Percentiles rank a stretch among this genome's conserved stretches.
Conservation (phyloP, 2,888 invertebrate species). For the Coleophora flavipennella region DNA sequence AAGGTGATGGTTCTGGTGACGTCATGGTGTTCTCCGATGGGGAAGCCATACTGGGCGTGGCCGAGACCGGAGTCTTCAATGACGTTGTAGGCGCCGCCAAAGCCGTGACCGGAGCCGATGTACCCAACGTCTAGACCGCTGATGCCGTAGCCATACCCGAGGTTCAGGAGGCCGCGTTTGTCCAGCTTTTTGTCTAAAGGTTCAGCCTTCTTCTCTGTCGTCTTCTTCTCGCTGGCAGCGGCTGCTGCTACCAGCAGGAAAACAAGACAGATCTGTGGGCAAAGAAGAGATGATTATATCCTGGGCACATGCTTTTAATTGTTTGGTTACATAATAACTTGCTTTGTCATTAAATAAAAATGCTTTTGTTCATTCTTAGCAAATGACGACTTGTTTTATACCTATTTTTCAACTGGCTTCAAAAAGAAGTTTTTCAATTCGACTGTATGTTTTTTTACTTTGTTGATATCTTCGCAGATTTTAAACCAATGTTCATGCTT, state of each 20-base stretch:
- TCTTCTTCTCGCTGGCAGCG: slow-evolving; percentile 78
- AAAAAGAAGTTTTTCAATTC: too few species aligned
- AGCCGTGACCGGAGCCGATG: slow-evolving; percentile 74
- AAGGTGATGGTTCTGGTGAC: slow-evolving; percentile 77
- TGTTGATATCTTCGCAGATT: too few species aligned
- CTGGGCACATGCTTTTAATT: too few species aligned
- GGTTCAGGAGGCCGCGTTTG: slow-evolving; percentile 84
- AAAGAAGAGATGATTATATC: slow-evolving; percentile 4
- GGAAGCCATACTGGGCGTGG: slow-evolving; percentile 29
- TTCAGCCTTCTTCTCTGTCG: slow-evolving; percentile 69
- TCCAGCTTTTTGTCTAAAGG: slow-evolving; percentile 83
- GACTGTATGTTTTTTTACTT: too few species aligned
- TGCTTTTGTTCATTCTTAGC: too few species aligned
- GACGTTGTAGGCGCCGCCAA: slow-evolving; percentile 67
- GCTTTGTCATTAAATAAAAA: too few species aligned
- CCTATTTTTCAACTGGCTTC: too few species aligned
- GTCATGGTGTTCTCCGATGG: slow-evolving; percentile 59
- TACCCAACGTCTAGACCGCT: slow-evolving; percentile 83
- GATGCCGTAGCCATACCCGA: slow-evolving; percentile 86
- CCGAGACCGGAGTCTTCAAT: slow-evolving; percentile 37
- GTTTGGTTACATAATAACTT: too few species aligned
- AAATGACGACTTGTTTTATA: too few species aligned
- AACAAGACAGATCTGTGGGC: slow-evolving; percentile 78
- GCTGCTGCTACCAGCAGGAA: slow-evolving; percentile 84
- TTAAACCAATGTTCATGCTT: too few species aligned